These are phyloP conservation scores for Rhamphomyia laevipes DNA, from an alignment of 2,888 invertebrate species.

Conservation along the genomic window DNA sequence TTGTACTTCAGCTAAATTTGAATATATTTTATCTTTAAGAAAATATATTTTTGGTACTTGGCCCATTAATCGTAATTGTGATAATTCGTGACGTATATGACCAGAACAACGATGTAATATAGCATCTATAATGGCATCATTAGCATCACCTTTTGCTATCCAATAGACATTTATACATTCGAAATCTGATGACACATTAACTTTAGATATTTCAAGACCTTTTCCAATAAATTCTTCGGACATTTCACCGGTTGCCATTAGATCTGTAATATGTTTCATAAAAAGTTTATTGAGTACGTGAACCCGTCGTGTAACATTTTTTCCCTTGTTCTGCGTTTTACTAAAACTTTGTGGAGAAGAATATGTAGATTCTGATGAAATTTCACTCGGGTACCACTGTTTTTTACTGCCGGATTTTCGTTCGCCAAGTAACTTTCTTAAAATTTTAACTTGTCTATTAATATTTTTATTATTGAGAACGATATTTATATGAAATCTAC, in stretches of 20 bases:
- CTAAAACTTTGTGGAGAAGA: neutral
- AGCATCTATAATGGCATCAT: conserved; percentile 39
- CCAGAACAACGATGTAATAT: conserved; percentile 46
- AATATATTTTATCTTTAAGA: conserved; percentile 53
- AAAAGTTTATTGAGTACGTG: conserved; percentile 64
- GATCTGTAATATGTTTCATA: conserved; percentile 67
- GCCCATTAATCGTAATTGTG: conserved; percentile 61
- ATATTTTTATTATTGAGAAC: too few species aligned
- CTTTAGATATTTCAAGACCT: conserved; percentile 59
- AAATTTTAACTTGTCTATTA: neutral
- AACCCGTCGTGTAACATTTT: neutral
- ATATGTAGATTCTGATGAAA: neutral
- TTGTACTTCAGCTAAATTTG: conserved; percentile 47
- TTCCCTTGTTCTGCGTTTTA: neutral
- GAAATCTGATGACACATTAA: conserved; percentile 55
- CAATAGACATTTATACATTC: conserved; percentile 59
- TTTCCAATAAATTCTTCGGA: conserved; percentile 48
- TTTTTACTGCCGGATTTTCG: neutral
- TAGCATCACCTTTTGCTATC: conserved; percentile 44
- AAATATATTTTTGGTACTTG: conserved; percentile 62
- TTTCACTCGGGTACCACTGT: neutral
- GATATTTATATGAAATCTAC: too few species aligned
- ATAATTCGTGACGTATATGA: conserved; percentile 56
- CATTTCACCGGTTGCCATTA: conserved; percentile 60
- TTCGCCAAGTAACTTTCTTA: neutral